Base-by-base conservation (phyloP, 2,888 invertebrate species). In the Papilio gigon region DNA sequence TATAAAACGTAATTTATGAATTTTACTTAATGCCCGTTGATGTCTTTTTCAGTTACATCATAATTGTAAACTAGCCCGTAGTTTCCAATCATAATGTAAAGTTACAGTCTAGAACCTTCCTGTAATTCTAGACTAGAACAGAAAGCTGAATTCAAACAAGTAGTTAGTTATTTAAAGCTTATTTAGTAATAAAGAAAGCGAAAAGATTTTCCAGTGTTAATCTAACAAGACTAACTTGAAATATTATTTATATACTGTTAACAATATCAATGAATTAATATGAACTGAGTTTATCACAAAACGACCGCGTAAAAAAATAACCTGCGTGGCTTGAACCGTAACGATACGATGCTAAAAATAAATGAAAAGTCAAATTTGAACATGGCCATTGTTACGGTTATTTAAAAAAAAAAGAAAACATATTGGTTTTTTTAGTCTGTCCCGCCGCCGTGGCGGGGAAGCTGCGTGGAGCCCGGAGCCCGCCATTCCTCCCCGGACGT, bases 401-500 rank as follows among this genome's bases (percentile, higher is more conserved):
- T 35, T 53, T 65, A 20, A 17, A 50, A 68, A 50, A 68, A 64
- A 64, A 64, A 50, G 40, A 25, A 59, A 47, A 60, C 30, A 64
- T 37, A 59, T 20, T 37, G 22, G 14, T 59, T 64, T 30, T 44
- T 68, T 64, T 64, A 58, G 53, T 64, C 59, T 47, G 59, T 59
- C 17, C 17, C 61, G n/a, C 59, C 14, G 67, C 40, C 42, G 30
- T 11, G 30, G 17, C 50, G 35, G 66, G 67, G 40, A 56, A 67
- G 61, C 14, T 59, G 14, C 67, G 60, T 17, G 27, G n/a, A 53
- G 42, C 37, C 12, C 61, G 20, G 22, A 47, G 56, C 63, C 63
- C 62, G 62, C 53, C 67, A 68, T 59, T 64, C 64, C 64, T 59
- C 68, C 59, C 68, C 68, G 68, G n/a, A 27, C 37, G 68, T 56